Conservation (phyloP, 2,797 vertebrate species). For the Onychomys leucogaster region DNA sequence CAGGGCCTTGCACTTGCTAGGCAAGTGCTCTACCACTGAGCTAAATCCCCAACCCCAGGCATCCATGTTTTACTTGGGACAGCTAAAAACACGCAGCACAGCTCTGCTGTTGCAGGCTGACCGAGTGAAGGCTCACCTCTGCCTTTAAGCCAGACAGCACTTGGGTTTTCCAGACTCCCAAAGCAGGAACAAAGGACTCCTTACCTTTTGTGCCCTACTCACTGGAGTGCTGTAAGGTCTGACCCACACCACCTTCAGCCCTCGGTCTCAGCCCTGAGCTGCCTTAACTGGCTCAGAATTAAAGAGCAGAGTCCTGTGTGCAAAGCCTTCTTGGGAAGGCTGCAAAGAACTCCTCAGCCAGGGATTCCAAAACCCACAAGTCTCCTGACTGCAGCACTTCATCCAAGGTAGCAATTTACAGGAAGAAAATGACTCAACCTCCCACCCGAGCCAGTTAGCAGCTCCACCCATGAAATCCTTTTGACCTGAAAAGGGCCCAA, state of each 20-base stretch:
- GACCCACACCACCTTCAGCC: too few species aligned
- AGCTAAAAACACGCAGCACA: not conserved
- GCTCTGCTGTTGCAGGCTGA: not conserved
- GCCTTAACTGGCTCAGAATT: not conserved
- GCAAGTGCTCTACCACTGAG: too few species aligned
- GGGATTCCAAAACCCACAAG: too few species aligned
- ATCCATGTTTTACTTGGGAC: not conserved
- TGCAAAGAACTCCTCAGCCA: not conserved
- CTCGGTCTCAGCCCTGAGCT: not conserved
- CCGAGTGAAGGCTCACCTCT: not conserved
- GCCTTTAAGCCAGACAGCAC: not conserved
- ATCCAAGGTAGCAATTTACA: not conserved
- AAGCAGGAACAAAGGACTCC: not conserved
- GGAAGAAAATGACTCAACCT: not conserved
- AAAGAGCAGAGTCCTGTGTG: not conserved
- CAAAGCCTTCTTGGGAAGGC: not conserved
- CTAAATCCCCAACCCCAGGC: too few species aligned
- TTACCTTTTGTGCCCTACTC: not conserved
- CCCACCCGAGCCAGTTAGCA: not conserved
- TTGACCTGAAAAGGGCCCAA: not conserved
- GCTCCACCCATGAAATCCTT: slow-evolving; percentile 7
- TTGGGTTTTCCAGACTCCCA: not conserved
- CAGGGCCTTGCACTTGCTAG: too few species aligned
- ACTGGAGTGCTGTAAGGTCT: not conserved
- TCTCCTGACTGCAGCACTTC: not conserved